Conservation (phyloP, 2,113 vertebrate genomes). For the Paramisgurnus dabryanus region DNA sequence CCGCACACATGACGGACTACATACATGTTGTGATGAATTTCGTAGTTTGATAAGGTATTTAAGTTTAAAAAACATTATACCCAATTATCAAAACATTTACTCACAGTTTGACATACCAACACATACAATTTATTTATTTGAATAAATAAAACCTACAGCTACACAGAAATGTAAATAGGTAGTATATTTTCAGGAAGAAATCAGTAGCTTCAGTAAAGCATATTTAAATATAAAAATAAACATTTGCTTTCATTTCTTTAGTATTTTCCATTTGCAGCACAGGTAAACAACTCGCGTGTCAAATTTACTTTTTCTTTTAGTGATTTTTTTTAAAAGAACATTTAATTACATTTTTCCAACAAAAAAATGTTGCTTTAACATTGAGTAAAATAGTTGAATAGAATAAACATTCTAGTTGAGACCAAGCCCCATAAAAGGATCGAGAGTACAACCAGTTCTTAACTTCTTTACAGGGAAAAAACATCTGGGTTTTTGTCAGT, state of each 20-base stretch:
- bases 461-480: background rate
- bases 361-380: slow-evolving; percentile 6
- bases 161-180: slow-evolving; percentile 44
- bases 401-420: background rate
- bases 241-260: background rate
- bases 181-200: slow-evolving; percentile 25
- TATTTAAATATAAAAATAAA: slow-evolving; percentile 29
- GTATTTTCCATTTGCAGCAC: background rate
- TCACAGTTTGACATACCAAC: slow-evolving; percentile 30
- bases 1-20: too few relatives aligned
- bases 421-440: background rate
- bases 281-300: background rate
- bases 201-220: slow-evolving; percentile 47
- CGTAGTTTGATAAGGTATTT: background rate
- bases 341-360: slow-evolving; percentile 3
- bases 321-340: slow-evolving; percentile 10
- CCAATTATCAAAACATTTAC: slow-evolving; percentile 27
- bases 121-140: slow-evolving; percentile 61
- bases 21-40: too few relatives aligned
- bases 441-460: slow-evolving; percentile 1
- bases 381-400: slow-evolving; percentile 4
- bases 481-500: background rate
- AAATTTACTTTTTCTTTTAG: background rate
- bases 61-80: background rate
- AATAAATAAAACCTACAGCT: slow-evolving; percentile 60